A percentile compares a stretch with the other conserved stretches of the same genome.
phyloP scores from a whole-genome alignment of 2,113 vertebrate species.

The Gambusia affinis region DNA sequence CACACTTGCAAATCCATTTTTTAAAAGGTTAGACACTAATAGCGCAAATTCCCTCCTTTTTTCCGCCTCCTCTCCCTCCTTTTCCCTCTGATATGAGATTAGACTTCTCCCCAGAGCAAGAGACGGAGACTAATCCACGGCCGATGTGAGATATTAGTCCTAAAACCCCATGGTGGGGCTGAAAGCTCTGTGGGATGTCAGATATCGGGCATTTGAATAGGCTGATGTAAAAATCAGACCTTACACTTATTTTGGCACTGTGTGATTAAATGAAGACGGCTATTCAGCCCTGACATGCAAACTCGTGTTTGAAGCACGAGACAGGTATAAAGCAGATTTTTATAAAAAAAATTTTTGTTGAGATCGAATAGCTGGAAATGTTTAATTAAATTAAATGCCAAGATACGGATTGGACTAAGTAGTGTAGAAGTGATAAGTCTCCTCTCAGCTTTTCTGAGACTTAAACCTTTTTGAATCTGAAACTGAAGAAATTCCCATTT shows the following conservation, averaged over 20 bases:
- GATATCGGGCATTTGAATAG: constrained; percentile 67
- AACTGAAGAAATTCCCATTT: constrained; percentile 68
- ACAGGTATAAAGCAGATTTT: constrained; percentile 26
- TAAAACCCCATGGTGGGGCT: constrained; percentile 23
- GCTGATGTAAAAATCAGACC: constrained; percentile 43
- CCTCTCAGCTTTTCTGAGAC: constrained; percentile 22
- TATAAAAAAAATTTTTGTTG: constrained; percentile 6
- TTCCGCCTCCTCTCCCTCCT: constrained; percentile 40
- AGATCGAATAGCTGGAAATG: constrained; percentile 20
- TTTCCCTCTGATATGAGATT: constrained; percentile 72
- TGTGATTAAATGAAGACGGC: constrained; percentile 12
- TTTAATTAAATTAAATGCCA: constrained; percentile 38
- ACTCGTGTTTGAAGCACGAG: constrained; percentile 1
- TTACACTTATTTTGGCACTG: constrained; percentile 12
- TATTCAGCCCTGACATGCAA: neutral
- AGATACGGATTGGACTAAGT: constrained; percentile 46
- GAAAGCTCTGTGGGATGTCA: constrained; percentile 59
- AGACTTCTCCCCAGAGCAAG: constrained; percentile 73
- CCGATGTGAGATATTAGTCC: constrained; percentile 52
- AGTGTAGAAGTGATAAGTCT: constrained; percentile 58
- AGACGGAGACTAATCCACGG: constrained; percentile 74
- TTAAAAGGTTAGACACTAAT: constrained; percentile 78
- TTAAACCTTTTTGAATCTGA: constrained; percentile 62
- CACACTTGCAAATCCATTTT: constrained; percentile 77
- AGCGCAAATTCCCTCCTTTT: constrained; percentile 56